These are phyloP conservation scores for Sanderia malayensis DNA, from an alignment of 30 jellyfish, hydroid and myxozoan species.

Conservation along the genomic window DNA sequence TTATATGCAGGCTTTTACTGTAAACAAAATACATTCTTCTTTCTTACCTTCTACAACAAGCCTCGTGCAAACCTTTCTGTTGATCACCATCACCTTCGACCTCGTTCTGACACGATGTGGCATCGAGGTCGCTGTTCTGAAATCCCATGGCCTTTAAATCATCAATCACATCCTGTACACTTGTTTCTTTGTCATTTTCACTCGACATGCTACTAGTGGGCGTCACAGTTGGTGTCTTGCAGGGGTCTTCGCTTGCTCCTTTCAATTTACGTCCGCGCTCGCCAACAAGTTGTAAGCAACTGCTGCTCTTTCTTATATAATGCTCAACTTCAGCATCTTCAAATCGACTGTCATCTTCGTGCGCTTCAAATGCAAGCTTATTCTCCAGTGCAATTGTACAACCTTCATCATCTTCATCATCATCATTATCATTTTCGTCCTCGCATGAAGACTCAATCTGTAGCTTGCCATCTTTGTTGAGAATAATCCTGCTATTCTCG, in stretches of 20 bases:
- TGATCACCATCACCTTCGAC: neutral
- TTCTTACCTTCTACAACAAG: too few relatives aligned
- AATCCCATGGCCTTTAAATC: neutral
- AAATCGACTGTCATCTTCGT: slow-evolving; percentile 14
- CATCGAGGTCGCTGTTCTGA: neutral
- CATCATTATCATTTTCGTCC: neutral
- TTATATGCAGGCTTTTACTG: too few relatives aligned
- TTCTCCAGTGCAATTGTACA: neutral
- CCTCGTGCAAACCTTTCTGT: too few relatives aligned
- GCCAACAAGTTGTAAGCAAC: slow-evolving; percentile 3
- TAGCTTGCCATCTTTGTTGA: neutral
- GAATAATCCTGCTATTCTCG: neutral
- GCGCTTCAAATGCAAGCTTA: neutral
- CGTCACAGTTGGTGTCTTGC: neutral
- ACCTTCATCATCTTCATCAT: neutral
- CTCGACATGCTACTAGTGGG: neutral
- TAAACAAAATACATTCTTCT: too few relatives aligned
- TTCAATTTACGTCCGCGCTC: neutral
- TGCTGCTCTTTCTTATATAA: slow-evolving; percentile 7
- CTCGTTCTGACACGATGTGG: neutral
- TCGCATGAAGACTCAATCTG: neutral
- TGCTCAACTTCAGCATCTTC: slow-evolving; percentile 63
- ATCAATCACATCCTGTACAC: slow-evolving; percentile 1
- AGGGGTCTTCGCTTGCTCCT: neutral
- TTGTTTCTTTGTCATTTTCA: slow-evolving; percentile 1